Evolutionary conservation across 2,797 vertebrate species (phyloP), one percentile per base, ranked within the genome.

Genomic region (Gambelia wislizenii): DNA sequence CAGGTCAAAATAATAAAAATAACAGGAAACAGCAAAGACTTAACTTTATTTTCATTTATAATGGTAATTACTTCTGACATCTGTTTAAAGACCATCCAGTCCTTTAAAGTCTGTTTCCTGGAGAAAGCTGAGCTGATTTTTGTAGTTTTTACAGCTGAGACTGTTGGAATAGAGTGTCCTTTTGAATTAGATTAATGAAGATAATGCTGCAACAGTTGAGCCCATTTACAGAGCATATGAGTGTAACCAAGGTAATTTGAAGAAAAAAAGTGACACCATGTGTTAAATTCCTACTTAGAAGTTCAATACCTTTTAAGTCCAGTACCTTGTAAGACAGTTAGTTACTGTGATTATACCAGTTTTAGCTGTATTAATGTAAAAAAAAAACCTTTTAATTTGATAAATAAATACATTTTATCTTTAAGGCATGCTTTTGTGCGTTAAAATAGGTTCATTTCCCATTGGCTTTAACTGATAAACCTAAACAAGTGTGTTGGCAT

Each of bases 31-130:
- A 54, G 47, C 69, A 92, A 61, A 69, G 36, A 67, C 20, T 87
- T 72, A 94, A 92, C 76, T 93, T 95, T 89, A 92, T 75, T 80
- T 72, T 76, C 67, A 94, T 95, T 92, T 93, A 92, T 59, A 89
- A 83, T 93, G 88, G 89, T 85, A 74, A 79, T 95, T 92, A 91
- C 92, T 90, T 91, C 33, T 76, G 91, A 91, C 76, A 87, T 86
- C 69, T 91, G 69, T 91, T 89, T 91, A 90, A 92, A 87, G 76
- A 52, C 44, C 87, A 87, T 0, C 0, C 56, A 90, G 84, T 86
- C 47, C 75, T 93, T 88, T 77, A 91, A 91, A 84, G 44, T 4
- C 1, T 85, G 61, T 72, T 90, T 90, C 49, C 85, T 83, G 85
- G 87, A 83, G 86, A 91, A 93, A 90, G 59, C 0, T 70, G 88